Evolutionary conservation across 2,888 invertebrate genomes (phyloP).

Genomic region (Teinopalpus imperialis): DNA sequence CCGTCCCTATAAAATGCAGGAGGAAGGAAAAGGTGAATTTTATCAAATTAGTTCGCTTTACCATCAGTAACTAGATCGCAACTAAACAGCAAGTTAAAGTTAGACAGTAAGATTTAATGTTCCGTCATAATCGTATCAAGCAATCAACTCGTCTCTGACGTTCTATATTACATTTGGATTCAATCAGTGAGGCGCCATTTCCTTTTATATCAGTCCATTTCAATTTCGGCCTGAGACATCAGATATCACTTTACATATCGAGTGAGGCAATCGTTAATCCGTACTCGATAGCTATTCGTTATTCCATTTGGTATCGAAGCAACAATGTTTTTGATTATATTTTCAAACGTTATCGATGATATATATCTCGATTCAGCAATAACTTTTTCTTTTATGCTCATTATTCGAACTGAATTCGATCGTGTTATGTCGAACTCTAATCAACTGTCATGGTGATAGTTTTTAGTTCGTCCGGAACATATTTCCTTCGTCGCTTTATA

Average conservation of each 20-base stretch:
- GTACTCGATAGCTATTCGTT: constrained; percentile 7
- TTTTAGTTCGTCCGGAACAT: too few species aligned
- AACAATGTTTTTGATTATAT: constrained; percentile 4
- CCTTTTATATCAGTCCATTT: constrained; percentile 18
- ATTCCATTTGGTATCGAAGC: neutral
- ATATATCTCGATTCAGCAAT: constrained; percentile 4
- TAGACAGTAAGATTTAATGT: too few species aligned
- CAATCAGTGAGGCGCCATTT: constrained; percentile 9
- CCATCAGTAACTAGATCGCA: too few species aligned
- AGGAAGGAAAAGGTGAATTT: too few species aligned
- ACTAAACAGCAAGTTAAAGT: too few species aligned
- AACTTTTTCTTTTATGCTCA: neutral
- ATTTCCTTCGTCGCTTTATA: too few species aligned
- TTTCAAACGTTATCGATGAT: constrained; percentile 1
- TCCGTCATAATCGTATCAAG: constrained; percentile 8
- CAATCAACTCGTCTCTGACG: constrained; percentile 3
- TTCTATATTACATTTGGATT: constrained; percentile 7
- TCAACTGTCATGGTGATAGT: too few species aligned
- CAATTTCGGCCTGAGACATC: constrained; percentile 16
- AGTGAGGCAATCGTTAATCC: constrained; percentile 15
- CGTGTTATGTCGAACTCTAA: too few species aligned
- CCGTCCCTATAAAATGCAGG: too few species aligned
- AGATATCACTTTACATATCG: constrained; percentile 23
- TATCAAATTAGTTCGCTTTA: too few species aligned
- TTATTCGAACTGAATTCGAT: too few species aligned